Conservation (phyloP, 1,140 invertebrate genomes). For the Battus philenor region DNA sequence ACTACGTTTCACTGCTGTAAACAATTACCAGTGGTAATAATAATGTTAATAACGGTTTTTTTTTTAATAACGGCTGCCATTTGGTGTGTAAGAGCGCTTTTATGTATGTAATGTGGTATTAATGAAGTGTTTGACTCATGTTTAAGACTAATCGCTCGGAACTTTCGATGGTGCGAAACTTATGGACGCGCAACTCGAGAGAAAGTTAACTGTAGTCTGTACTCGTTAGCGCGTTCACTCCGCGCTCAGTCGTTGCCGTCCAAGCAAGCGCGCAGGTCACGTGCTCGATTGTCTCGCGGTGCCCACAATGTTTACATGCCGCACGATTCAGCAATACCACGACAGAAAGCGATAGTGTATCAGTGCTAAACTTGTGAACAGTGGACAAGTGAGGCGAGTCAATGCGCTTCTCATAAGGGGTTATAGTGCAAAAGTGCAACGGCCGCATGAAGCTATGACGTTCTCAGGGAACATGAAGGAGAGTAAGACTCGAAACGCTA, state of each 20-base stretch:
- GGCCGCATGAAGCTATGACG: constrained; percentile 47
- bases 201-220: constrained; percentile 73
- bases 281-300: constrained; percentile 4
- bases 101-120: constrained; percentile 30
- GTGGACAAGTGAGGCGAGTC: constrained; percentile 21
- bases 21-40: too few relatives aligned
- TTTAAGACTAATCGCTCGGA: too few relatives aligned
- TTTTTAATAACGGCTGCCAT: too few relatives aligned
- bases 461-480: constrained; percentile 68
- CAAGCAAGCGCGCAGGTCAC: constrained; percentile 20
- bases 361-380: constrained; percentile 19
- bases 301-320: constrained; percentile 44
- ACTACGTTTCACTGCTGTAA: too few relatives aligned
- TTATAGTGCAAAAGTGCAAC: constrained; percentile 44
- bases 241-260: constrained; percentile 21
- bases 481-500: constrained; percentile 51
- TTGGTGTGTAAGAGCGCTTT: too few relatives aligned
- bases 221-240: constrained; percentile 43
- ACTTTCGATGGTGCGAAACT: constrained; percentile 66
- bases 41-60: too few relatives aligned
- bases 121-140: constrained; percentile 60
- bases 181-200: constrained; percentile 47
- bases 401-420: constrained; percentile 19
- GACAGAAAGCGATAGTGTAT: constrained; percentile 58
- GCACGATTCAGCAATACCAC: constrained; percentile 38